phyloP scores from a whole-genome alignment of 2,113 vertebrate genomes.

The Brienomyrus longianalis region DNA sequence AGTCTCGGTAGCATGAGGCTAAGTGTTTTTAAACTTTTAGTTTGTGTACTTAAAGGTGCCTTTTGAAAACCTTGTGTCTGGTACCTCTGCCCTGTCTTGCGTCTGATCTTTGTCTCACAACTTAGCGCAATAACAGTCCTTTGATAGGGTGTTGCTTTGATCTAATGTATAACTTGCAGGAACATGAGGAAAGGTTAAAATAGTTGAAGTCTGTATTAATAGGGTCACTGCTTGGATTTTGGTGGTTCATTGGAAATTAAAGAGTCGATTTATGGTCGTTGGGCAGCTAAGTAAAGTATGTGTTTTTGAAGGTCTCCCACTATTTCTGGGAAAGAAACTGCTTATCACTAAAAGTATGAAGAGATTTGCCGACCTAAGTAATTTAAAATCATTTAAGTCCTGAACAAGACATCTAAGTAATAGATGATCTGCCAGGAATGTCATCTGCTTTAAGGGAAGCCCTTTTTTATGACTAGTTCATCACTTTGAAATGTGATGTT shows the following conservation, averaged over 20 bases:
- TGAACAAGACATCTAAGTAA: not conserved
- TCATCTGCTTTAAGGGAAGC: not conserved
- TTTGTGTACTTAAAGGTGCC: not conserved
- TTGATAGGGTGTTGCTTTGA: conserved; percentile 44
- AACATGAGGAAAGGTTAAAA: conserved; percentile 54
- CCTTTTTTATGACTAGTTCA: not conserved
- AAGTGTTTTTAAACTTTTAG: not conserved
- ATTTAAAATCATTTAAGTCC: conserved; percentile 28
- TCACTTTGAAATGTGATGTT: not conserved
- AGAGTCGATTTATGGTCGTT: conserved; percentile 47
- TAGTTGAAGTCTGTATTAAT: conserved; percentile 53
- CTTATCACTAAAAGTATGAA: conserved; percentile 25
- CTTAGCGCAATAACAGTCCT: conserved; percentile 18
- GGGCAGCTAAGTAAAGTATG: conserved; percentile 50
- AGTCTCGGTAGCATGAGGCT: not conserved
- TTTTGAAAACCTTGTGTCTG: not conserved
- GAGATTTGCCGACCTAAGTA: conserved; percentile 22
- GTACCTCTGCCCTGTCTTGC: not conserved
- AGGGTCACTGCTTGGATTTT: conserved; percentile 51
- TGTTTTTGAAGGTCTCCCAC: not conserved
- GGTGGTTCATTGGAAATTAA: conserved; percentile 56
- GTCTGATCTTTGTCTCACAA: not conserved
- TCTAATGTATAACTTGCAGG: conserved; percentile 42
- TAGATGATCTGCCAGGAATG: not conserved
- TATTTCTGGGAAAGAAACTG: conserved; percentile 13